Percentiles rank a stretch among this genome's conserved stretches.
phyloP scores from a whole-genome alignment of 2,888 invertebrate genomes.

The Atethmia centrago region DNA sequence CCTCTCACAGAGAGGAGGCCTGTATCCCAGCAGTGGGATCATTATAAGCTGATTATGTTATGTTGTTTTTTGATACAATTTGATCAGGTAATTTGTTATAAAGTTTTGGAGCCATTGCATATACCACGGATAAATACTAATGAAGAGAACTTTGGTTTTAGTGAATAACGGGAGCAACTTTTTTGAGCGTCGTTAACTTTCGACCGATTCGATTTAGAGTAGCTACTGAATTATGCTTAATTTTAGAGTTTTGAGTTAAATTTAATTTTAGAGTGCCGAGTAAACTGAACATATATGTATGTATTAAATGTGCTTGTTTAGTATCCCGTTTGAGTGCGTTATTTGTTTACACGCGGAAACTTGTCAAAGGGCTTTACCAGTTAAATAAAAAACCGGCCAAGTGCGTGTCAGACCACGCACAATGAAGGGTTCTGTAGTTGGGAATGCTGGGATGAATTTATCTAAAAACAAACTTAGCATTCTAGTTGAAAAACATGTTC shows the following conservation, averaged over 20 bases:
- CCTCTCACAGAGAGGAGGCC: no score
- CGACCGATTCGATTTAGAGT: no score
- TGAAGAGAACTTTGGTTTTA: neutral
- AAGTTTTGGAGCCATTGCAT: slow-evolving; percentile 1
- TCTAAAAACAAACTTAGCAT: no score
- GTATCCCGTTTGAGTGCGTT: slow-evolving; percentile 6
- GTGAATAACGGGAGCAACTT: neutral
- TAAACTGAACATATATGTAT: neutral
- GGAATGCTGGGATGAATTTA: no score
- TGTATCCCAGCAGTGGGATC: no score
- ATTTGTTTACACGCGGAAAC: slow-evolving; percentile 5
- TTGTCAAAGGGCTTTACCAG: slow-evolving; percentile 14
- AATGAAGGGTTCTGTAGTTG: no score
- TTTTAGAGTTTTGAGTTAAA: neutral
- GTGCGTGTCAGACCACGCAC: no score
- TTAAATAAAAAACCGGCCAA: no score
- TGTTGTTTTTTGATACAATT: neutral
- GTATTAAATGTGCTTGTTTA: neutral
- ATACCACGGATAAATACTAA: no score
- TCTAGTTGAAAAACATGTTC: no score
- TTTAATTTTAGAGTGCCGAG: neutral
- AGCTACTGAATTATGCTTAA: neutral
- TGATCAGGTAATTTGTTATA: neutral
- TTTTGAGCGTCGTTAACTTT: no score
- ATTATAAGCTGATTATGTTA: no score